A percentile compares a stretch with the other conserved stretches of the same genome.
Evolutionary conservation across 2,888 invertebrate genomes (phyloP).

Genomic region (Metalampra italica): DNA sequence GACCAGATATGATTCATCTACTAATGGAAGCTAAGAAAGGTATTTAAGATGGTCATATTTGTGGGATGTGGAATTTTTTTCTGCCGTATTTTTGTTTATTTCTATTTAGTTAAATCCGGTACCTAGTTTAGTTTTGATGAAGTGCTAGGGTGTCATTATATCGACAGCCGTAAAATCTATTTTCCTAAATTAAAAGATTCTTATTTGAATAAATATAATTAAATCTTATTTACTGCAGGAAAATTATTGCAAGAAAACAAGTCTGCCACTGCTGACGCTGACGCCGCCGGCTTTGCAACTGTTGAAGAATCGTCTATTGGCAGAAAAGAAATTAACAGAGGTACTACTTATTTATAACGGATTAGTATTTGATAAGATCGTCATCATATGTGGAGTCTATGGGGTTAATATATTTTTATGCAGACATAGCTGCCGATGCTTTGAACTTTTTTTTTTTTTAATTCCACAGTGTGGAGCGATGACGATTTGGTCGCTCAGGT

Average conservation of each 20-base stretch:
- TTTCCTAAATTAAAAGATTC: too few species aligned
- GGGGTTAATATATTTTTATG: too few species aligned
- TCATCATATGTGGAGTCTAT: background rate
- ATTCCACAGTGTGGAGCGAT: background rate
- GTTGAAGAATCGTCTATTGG: conserved; percentile 38
- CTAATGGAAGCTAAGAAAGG: conserved; percentile 75
- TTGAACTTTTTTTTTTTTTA: background rate
- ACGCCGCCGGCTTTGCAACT: conserved; percentile 55
- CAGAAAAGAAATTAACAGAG: conserved; percentile 24
- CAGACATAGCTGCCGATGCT: background rate
- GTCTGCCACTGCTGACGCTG: conserved; percentile 71
- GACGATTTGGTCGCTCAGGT: background rate
- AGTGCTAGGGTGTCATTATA: too few species aligned
- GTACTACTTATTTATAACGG: too few species aligned
- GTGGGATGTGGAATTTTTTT: too few species aligned
- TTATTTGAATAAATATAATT: too few species aligned
- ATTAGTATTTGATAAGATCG: background rate
- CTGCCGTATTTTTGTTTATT: too few species aligned
- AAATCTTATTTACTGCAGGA: background rate
- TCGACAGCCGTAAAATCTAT: too few species aligned
- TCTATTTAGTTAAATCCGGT: too few species aligned
- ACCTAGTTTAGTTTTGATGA: too few species aligned
- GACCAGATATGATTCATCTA: conserved; percentile 76
- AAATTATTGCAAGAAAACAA: background rate
- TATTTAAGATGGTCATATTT: conserved; percentile 6